Evolutionary conservation across 2,113 vertebrate species (phyloP).

Genomic region (Haplotaxodon microlepis): DNA sequence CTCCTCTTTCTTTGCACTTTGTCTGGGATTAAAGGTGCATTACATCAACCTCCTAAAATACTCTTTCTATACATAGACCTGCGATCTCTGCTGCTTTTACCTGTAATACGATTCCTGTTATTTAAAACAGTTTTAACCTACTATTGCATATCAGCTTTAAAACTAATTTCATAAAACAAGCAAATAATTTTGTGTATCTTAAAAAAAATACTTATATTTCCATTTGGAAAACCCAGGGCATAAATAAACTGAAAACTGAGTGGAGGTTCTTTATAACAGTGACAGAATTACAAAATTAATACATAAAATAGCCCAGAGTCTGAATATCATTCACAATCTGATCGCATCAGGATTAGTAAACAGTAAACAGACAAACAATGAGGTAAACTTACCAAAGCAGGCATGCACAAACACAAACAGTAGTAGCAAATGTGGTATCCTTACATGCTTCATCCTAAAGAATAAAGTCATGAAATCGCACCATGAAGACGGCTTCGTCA

Average conservation of each 20-base stretch:
- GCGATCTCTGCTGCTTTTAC: background rate
- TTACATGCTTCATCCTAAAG: conserved; percentile 79
- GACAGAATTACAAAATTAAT: background rate
- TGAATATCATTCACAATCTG: background rate
- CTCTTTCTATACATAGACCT: conserved; percentile 18
- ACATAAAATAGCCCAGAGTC: background rate
- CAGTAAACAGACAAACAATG: background rate
- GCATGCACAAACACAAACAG: conserved; percentile 73
- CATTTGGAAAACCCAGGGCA: background rate
- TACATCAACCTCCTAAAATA: conserved; percentile 41
- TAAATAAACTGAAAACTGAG: background rate
- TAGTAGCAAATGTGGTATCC: conserved; percentile 54
- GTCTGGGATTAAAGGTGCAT: conserved; percentile 47
- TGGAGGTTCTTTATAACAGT: background rate
- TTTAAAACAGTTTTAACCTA: background rate
- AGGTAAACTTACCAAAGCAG: conserved; percentile 82
- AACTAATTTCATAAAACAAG: background rate
- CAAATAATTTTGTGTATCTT: background rate
- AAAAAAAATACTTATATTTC: background rate
- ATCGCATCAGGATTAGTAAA: background rate
- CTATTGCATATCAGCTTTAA: background rate
- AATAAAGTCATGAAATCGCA: conserved; percentile 21
- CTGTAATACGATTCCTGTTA: background rate
- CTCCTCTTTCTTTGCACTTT: background rate
- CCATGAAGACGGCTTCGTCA: conserved; percentile 38